Conservation (phyloP, 2,113 vertebrate genomes). For the Dunckerocampus dactyliophorus region DNA sequence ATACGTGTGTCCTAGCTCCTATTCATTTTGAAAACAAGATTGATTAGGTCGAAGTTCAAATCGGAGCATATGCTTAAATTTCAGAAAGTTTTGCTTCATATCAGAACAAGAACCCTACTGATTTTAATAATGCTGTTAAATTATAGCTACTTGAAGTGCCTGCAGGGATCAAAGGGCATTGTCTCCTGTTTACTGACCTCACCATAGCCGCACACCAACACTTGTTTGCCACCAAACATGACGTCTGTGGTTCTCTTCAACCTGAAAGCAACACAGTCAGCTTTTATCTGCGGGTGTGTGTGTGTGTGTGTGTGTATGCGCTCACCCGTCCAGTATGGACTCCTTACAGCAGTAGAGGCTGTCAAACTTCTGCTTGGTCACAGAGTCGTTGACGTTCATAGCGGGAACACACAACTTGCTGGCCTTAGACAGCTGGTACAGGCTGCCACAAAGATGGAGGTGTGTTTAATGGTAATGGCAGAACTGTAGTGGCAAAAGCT, state of each 20-base stretch:
- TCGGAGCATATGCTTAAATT: no score
- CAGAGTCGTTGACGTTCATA: constrained; percentile 92
- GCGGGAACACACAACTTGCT: constrained; percentile 85
- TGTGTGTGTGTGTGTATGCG: not conserved
- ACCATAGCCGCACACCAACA: constrained; percentile 87
- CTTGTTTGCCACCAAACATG: constrained; percentile 94
- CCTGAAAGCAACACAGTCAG: constrained; percentile 56
- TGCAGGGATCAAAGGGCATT: no score
- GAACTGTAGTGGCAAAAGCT: not conserved
- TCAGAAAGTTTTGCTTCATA: no score
- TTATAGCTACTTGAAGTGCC: no score
- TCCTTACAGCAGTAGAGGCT: constrained; percentile 93
- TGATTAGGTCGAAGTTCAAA: no score
- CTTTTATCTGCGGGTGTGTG: not conserved
- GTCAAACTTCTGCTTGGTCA: constrained; percentile 96
- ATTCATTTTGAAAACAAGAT: no score
- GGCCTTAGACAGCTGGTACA: constrained; percentile 89
- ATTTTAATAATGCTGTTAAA: no score
- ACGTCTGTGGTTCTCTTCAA: constrained; percentile 87
- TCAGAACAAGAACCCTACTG: no score
- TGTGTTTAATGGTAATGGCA: not conserved
- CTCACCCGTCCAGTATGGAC: constrained; percentile 89
- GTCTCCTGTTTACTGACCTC: constrained; percentile 76
- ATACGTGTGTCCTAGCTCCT: no score
- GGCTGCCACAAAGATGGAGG: constrained; percentile 58